Base-by-base conservation (phyloP, 1,140 invertebrate genomes). In the Drosophila ambigua region DNA sequence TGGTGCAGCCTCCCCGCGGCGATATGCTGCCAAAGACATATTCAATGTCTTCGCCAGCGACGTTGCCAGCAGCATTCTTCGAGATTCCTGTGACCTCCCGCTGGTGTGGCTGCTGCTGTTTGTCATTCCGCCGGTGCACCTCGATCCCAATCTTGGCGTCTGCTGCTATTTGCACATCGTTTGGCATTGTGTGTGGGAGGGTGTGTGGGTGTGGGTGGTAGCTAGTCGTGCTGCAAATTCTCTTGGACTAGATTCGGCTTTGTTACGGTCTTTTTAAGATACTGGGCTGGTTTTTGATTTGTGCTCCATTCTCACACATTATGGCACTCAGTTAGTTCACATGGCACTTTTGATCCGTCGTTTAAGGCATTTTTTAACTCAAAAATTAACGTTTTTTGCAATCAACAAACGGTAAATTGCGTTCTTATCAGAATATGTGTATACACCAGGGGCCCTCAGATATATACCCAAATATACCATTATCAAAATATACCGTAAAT, bases 141-240 rank as follows among this genome's bases (percentile, higher is more conserved):
- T 79, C 89, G 28, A 59, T 64, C 35, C 49, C 44, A 48, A 89
- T 91, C 49, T 85, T 91, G 46, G 90, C 77, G 6, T 90, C 79
- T n/a, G 79, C 72, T n/a, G 90, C 90, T n/a, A 91, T 58, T 62
- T 91, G 89, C n/a, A 91, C 90, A 71, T 91, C 90, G 46, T 91
- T 90, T 9, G 85, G 85, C 84, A 90, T 90, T 39, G 11, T 77
- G 15, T 43, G 31, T 16, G 50, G 15, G 9, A 20, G 15, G 41
- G 6, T 16, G 4, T n/a, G 24, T 24, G 54, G 24, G 46, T 45
- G 26, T 60, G 48, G 48, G 55, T 0, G 68, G 20, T 16, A 13
- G 23, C 2, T 24, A 24, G 23, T 24, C 4, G 23, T 11, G 31
- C 8, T 31, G 4, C 13, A 15, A 51, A 44, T 15, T 41, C 13